Conservation (phyloP, 2,113 vertebrate genomes). For the Willisornis vidua region DNA sequence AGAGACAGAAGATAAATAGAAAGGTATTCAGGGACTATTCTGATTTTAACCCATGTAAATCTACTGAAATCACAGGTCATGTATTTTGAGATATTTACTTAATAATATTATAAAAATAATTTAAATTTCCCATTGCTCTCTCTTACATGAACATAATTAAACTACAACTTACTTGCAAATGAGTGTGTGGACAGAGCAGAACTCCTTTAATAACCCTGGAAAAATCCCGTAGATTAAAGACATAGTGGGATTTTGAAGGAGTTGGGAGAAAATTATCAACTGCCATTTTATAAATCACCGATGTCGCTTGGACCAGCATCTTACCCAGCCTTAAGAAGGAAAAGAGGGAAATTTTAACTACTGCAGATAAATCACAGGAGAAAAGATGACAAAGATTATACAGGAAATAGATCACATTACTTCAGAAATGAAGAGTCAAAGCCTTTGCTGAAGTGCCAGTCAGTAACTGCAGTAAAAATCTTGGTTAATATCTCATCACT, state of each 20-base stretch:
- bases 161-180: conserved; percentile 81
- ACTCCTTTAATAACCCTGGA: conserved; percentile 88
- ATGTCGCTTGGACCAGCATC: conserved; percentile 88
- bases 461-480: conserved; percentile 87
- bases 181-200: conserved; percentile 86
- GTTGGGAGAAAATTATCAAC: conserved; percentile 89
- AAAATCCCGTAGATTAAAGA: conserved; percentile 93
- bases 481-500: conserved; percentile 86
- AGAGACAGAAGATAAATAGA: background rate
- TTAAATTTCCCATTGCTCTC: background rate
- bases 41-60: background rate
- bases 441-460: conserved; percentile 91
- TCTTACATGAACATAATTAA: background rate
- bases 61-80: background rate
- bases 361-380: background rate
- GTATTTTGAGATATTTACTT: background rate
- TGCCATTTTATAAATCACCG: conserved; percentile 83
- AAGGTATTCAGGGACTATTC: background rate
- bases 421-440: conserved; percentile 84
- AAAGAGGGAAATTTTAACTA: background rate
- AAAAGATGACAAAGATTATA: background rate
- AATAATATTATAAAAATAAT: background rate
- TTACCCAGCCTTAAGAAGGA: conserved; percentile 80
- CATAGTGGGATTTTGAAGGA: conserved; percentile 93
- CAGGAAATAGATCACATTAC: conserved; percentile 61